Conservation (phyloP, 2,888 invertebrate species). For the Drosophila borealis region DNA sequence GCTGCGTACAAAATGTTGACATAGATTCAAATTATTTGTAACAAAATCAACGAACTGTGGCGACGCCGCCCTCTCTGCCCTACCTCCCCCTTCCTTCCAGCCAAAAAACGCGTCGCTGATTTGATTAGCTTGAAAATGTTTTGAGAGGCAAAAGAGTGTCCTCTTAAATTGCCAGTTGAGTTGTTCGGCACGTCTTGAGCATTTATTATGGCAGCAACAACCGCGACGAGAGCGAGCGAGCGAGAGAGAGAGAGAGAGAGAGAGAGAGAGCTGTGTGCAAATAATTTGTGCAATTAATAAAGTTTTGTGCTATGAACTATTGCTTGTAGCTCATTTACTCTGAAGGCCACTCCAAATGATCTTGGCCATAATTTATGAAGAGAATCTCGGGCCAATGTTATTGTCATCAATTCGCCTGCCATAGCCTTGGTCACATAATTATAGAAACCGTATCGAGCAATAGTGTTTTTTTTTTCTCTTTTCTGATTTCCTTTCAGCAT, state of each 20-base stretch:
- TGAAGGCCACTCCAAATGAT: conserved; percentile 55
- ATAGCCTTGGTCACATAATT: conserved; percentile 42
- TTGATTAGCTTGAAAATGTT: conserved; percentile 63
- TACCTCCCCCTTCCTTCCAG: conserved; percentile 5
- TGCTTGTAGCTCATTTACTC: conserved; percentile 62
- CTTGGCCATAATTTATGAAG: conserved; percentile 35
- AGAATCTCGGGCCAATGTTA: conserved; percentile 46
- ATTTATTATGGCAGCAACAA: conserved; percentile 31
- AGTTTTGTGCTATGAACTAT: conserved; percentile 57
- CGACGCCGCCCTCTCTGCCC: conserved; percentile 16
- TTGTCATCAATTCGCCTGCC: conserved; percentile 48
- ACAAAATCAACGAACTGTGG: conserved; percentile 73
- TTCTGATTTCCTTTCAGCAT: conserved; percentile 36
- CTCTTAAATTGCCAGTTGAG: conserved; percentile 31
- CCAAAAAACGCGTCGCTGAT: conserved; percentile 44
- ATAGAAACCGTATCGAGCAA: conserved; percentile 22
- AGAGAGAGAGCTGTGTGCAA: conserved; percentile 34
- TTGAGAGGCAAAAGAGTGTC: conserved; percentile 34
- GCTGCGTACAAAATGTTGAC: conserved; percentile 70
- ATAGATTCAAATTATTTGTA: conserved; percentile 80
- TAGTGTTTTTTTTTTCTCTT: conserved; percentile 8
- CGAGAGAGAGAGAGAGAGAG: not conserved
- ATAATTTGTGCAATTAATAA: conserved; percentile 74
- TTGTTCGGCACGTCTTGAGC: conserved; percentile 36
- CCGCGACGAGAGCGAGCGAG: not conserved